Evolutionary conservation across 2,113 vertebrate species (phyloP).

Genomic region (Coryphaenoides rupestris): DNA sequence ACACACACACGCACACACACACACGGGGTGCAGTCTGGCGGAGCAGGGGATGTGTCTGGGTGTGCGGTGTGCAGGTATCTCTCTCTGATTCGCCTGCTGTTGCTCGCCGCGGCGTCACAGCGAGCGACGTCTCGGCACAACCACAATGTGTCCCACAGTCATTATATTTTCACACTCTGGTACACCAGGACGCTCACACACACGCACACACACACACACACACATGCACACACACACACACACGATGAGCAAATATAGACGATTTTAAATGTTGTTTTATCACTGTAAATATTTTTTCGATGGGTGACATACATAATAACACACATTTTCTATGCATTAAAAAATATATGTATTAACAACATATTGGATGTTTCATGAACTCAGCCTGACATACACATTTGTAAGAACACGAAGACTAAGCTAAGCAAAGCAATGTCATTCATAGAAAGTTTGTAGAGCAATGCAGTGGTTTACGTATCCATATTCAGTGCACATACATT

Average conservation of each 20-base stretch:
- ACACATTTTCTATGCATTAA: no score
- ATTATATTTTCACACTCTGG: constrained; percentile 71
- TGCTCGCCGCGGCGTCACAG: constrained; percentile 46
- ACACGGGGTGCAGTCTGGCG: not conserved
- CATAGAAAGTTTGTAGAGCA: no score
- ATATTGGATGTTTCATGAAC: no score
- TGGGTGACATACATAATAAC: no score
- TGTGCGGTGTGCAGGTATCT: constrained; percentile 53
- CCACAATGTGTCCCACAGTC: constrained; percentile 55
- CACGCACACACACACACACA: constrained; percentile 21
- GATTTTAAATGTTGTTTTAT: no score
- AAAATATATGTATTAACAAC: no score
- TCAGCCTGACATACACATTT: no score
- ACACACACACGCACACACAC: not conserved
- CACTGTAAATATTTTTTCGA: no score
- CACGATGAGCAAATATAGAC: no score
- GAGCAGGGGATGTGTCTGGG: constrained; percentile 41
- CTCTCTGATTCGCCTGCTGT: constrained; percentile 51
- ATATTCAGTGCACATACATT: no score
- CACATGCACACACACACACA: constrained; percentile 10
- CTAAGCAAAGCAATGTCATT: not conserved
- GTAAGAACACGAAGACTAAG: no score
- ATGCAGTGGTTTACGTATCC: no score
- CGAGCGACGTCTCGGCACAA: constrained; percentile 28
- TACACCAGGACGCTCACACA: constrained; percentile 39